A percentile compares a stretch with the other conserved stretches of the same genome.
phyloP scores from a whole-genome alignment of 64 coral and sea anemone species.

The Acropora tenuis region DNA sequence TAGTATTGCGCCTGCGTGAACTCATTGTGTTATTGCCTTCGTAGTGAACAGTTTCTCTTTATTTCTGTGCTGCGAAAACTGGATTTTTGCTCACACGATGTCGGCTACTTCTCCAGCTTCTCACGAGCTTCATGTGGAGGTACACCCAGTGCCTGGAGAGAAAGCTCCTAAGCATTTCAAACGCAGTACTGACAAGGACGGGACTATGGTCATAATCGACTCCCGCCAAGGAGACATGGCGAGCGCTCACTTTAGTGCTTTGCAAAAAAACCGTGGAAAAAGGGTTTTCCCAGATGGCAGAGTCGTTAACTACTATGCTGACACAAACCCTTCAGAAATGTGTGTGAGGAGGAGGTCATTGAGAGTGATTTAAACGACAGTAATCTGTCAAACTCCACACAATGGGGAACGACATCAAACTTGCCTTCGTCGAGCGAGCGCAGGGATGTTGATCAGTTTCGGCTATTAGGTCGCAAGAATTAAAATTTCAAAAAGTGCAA shows the following conservation, averaged over 20 bases:
- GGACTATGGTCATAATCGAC: neutral
- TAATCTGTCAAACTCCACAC: slow-evolving; percentile 3
- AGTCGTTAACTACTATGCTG: neutral
- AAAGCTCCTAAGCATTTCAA: neutral
- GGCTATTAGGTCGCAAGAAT: slow-evolving; percentile 1
- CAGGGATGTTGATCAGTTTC: neutral
- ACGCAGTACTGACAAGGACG: neutral
- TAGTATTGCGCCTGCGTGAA: slow-evolving; percentile 27
- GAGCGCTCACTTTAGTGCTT: neutral
- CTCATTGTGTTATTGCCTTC: slow-evolving; percentile 1
- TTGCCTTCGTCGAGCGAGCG: neutral
- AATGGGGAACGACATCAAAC: neutral
- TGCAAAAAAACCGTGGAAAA: slow-evolving; percentile 1
- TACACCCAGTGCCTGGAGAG: neutral
- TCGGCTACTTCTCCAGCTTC: neutral
- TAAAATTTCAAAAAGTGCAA: slow-evolving; percentile 22
- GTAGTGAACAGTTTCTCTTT: neutral
- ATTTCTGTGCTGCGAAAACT: neutral
- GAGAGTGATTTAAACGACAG: neutral
- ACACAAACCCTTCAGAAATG: slow-evolving; percentile 3
- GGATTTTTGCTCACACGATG: neutral
- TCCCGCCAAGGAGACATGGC: neutral
- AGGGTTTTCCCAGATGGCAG: slow-evolving; percentile 1
- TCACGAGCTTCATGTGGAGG: neutral
- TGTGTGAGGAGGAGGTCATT: neutral